These are phyloP conservation scores for Rhadina sibilatrix DNA, from an alignment of 2,113 vertebrate genomes.

Conservation along the genomic window DNA sequence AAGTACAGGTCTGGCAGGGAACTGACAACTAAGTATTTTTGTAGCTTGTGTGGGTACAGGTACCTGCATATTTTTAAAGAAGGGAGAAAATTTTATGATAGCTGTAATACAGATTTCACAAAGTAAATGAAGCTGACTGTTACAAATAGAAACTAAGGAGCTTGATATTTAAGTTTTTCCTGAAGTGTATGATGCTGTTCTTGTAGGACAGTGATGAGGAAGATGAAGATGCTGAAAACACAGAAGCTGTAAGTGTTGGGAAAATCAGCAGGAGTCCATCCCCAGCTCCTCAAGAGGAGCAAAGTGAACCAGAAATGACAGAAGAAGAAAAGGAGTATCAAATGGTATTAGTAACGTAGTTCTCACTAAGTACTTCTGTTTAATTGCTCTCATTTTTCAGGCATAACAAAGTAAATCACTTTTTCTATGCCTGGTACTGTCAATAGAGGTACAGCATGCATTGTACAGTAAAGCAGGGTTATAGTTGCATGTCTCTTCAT, in stretches of 20 bases:
- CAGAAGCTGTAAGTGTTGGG: constrained; percentile 75
- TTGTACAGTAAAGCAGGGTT: background rate
- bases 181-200: background rate
- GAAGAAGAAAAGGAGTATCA: constrained; percentile 98
- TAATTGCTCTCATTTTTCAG: background rate
- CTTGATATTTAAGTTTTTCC: background rate
- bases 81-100: background rate
- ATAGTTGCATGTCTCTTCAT: background rate
- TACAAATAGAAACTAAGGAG: background rate
- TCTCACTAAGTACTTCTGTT: background rate
- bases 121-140: background rate
- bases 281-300: constrained; percentile 87
- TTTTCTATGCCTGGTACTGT: background rate
- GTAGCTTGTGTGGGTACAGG: background rate
- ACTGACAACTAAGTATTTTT: background rate
- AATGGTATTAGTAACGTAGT: constrained; percentile 78
- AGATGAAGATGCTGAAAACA: constrained; percentile 81
- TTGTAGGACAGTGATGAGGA: constrained; percentile 93
- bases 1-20: background rate
- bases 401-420: background rate
- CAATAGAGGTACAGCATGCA: background rate
- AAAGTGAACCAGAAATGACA: constrained; percentile 95
- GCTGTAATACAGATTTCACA: background rate
- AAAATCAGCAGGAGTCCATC: constrained; percentile 86
- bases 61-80: background rate